Evolutionary conservation across 2,797 vertebrate genomes (phyloP), one percentile per base, ranked within the genome.

Genomic region (Pterois miles): DNA sequence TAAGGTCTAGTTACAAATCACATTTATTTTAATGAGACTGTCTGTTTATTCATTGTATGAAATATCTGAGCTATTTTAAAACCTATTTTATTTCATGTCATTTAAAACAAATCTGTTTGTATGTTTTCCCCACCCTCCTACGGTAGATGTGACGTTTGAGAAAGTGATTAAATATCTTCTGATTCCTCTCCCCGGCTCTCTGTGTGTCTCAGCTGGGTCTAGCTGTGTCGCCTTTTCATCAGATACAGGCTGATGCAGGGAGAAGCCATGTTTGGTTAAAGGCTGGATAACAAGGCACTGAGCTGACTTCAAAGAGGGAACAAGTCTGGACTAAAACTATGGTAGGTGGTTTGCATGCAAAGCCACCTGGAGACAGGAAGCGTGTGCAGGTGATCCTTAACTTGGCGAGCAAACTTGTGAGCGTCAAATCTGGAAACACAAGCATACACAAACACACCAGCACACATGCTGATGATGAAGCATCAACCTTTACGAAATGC

Each of bases 251-350:
- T 66, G 80, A 83, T 74, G 65, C 62, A 60, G 66, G 18, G 79
- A 62, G 88, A 83, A 58, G 68, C 67, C 66, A 62, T 80, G 81
- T 89, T 85, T 62, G 75, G 67, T 75, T 77, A 29, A 87, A 62
- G 14, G 72, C 27, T 72, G 82, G 65, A 80, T 78, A 82, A 80
- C 54, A 69, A 85, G 63, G 56, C 34, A 43, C 60, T 67, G 77
- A 60, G 59, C 70, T 53, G 72, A 85, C 85, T 88, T 90, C 89
- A 92, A 90, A 91, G 78, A 8, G 29, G n/a, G 67, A 77, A 76
- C 52, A 23, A 63, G 71, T 74, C 52, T 62, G 52, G 74, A 78
- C 78, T 31, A 54, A 74, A 80, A 67, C 67, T 64, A 76, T 8
- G 1, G 1, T 46, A 18, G 63, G 77, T 72, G 80, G 81, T 33